phyloP scores from a whole-genome alignment of 2,113 vertebrate species.

The Indri indri region DNA sequence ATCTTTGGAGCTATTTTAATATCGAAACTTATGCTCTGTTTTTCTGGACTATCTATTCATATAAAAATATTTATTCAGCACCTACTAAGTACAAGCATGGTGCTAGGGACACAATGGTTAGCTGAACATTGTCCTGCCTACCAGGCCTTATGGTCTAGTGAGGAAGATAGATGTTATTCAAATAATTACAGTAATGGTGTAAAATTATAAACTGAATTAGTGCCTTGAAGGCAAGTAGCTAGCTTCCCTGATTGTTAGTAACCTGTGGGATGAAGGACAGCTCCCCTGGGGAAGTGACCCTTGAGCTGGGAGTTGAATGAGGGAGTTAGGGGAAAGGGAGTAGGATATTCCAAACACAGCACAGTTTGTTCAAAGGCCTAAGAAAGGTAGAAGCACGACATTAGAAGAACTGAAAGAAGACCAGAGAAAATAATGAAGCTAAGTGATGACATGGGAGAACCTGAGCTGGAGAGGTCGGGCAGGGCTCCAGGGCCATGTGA shows the following conservation, averaged over 20 bases:
- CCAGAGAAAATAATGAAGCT: neutral
- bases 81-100: neutral
- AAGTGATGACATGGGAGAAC: neutral
- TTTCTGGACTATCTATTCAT: neutral
- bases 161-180: neutral
- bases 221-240: neutral
- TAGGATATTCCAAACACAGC: neutral
- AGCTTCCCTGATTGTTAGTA: neutral
- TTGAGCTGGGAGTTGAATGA: neutral
- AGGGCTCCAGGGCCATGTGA: neutral
- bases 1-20: slow-evolving; percentile 1
- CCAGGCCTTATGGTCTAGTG: neutral
- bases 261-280: neutral
- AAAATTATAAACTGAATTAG: neutral
- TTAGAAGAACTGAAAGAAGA: neutral
- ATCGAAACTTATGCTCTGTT: neutral
- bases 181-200: neutral
- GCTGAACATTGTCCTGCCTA: neutral
- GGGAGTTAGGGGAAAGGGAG: neutral
- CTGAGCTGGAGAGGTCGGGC: neutral
- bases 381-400: neutral
- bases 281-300: neutral
- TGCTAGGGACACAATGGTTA: neutral
- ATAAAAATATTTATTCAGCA: neutral
- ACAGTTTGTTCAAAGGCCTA: neutral